Percentiles rank a stretch among this genome's conserved stretches.
phyloP scores from a whole-genome alignment of 2,797 vertebrate genomes.

The Clarias pachynema region DNA sequence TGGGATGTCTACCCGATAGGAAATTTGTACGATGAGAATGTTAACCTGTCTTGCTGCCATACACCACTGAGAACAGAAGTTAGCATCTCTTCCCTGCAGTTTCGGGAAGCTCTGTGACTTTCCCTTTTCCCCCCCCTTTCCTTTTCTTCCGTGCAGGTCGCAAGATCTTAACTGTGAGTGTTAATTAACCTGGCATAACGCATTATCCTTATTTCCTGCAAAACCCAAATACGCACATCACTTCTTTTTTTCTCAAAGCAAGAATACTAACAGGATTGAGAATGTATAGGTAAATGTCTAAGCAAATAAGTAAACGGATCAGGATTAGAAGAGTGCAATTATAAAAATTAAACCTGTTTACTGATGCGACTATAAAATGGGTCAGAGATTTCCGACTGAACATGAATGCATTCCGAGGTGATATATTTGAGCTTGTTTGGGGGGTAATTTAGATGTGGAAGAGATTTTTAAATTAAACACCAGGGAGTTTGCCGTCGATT shows the following conservation, averaged over 20 bases:
- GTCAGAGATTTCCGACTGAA: neutral
- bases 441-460: neutral
- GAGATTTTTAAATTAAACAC: neutral
- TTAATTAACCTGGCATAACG: conserved; percentile 16
- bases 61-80: neutral
- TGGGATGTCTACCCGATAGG: no score
- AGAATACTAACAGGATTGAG: neutral
- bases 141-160: neutral
- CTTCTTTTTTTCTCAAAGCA: neutral
- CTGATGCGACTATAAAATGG: neutral
- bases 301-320: neutral
- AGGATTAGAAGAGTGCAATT: neutral
- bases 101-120: neutral
- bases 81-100: neutral
- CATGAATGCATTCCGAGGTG: neutral
- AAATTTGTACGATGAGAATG: neutral
- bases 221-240: neutral
- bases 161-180: conserved; percentile 3
- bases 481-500: neutral
- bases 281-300: neutral
- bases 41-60: neutral
- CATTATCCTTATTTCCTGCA: neutral
- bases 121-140: neutral
- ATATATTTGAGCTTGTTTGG: neutral
- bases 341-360: neutral